Conservation (phyloP, 2,113 vertebrate genomes). For the Eira barbara region DNA sequence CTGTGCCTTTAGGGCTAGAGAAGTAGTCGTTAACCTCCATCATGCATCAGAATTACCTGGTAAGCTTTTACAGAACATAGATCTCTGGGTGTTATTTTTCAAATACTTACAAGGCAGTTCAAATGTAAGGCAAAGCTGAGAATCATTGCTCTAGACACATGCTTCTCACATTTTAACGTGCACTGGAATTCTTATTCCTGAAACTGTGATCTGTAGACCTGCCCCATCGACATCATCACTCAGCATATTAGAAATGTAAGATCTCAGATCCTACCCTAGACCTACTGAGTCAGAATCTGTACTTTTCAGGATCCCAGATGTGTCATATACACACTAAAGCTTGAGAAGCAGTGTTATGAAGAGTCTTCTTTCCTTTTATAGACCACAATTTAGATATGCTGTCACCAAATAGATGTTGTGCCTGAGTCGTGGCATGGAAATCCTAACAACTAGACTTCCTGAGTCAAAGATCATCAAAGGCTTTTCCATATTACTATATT, state of each 20-base stretch:
- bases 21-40: neutral
- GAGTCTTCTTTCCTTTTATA: neutral
- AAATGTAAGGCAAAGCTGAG: neutral
- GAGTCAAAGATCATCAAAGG: neutral
- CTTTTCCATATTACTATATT: neutral
- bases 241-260: neutral
- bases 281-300: neutral
- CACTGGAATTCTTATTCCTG: neutral
- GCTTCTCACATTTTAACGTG: neutral
- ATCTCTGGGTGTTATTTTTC: neutral
- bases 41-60: neutral
- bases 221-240: neutral
- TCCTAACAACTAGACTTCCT: neutral
- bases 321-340: neutral
- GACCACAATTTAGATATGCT: neutral
- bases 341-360: neutral
- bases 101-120: neutral
- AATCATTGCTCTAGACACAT: neutral
- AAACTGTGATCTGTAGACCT: neutral
- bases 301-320: neutral
- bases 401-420: neutral
- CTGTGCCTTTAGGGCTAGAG: neutral
- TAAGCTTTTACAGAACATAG: neutral
- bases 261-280: neutral
- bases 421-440: neutral